These are phyloP conservation scores for Cosmopolites sordidus DNA, from an alignment of 2,888 invertebrate species.

Conservation along the genomic window DNA sequence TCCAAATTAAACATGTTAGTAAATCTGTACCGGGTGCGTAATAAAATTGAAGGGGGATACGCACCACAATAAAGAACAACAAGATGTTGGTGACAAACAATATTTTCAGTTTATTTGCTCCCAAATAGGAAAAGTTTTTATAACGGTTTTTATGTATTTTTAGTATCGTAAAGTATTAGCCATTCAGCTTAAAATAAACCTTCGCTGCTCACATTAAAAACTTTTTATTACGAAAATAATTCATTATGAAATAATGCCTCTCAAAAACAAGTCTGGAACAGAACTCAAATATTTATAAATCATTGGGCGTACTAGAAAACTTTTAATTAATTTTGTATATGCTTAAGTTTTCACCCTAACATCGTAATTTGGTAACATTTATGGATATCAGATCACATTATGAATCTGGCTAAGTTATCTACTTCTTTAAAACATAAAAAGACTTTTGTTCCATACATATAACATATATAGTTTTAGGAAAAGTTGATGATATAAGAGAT, in stretches of 20 bases:
- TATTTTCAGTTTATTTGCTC: constrained; percentile 1
- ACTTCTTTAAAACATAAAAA: no score
- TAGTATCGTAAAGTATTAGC: constrained; percentile 11
- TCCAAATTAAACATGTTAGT: no score
- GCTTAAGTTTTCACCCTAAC: no score
- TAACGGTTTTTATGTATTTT: constrained; percentile 13
- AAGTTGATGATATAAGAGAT: no score
- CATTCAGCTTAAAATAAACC: constrained; percentile 2
- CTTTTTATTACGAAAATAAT: constrained; percentile 21
- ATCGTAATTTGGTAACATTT: no score
- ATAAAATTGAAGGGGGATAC: not conserved
- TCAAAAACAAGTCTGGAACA: not conserved
- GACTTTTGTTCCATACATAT: no score
- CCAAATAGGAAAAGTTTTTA: constrained; percentile 14
- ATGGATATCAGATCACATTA: no score
- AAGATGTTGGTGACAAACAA: constrained; percentile 7
- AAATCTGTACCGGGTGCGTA: not conserved
- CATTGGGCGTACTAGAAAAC: not conserved
- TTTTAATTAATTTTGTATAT: constrained; percentile 1
- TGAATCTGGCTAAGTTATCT: no score
- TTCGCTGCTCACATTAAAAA: constrained; percentile 15
- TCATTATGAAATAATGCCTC: constrained; percentile 19
- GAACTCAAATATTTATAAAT: not conserved
- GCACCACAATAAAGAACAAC: constrained; percentile 3
- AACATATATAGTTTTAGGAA: no score